These are phyloP conservation scores for Nebria ingens DNA, from an alignment of 1,140 invertebrate species.

Conservation along the genomic window DNA sequence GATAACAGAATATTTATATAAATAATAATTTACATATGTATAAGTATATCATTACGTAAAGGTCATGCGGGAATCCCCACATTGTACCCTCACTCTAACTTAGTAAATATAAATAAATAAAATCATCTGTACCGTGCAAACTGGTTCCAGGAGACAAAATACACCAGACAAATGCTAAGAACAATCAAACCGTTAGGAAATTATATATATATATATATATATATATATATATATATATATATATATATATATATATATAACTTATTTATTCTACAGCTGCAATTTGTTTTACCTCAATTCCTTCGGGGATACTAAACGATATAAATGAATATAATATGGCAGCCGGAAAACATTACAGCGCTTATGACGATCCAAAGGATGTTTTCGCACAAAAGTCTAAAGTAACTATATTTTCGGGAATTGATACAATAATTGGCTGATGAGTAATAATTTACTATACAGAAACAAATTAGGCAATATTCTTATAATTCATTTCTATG, in stretches of 20 bases:
- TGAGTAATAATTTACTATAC: too few species aligned
- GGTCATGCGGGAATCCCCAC: neutral
- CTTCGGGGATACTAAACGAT: neutral
- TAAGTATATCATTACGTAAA: too few species aligned
- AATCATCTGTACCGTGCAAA: neutral
- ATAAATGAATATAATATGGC: neutral
- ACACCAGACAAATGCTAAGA: neutral
- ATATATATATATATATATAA: too few species aligned
- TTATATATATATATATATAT: too few species aligned
- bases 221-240: too few species aligned
- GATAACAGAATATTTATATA: too few species aligned
- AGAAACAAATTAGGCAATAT: too few species aligned
- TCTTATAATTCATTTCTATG: neutral
- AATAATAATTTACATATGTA: too few species aligned
- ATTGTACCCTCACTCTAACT: neutral
- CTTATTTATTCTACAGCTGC: neutral
- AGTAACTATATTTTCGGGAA: neutral
- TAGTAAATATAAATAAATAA: neutral
- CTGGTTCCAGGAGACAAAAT: neutral
- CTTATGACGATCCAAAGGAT: neutral
- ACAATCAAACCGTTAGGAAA: too few species aligned
- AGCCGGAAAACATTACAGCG: neutral
- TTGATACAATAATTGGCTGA: neutral
- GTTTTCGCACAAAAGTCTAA: slow-evolving; percentile 6
- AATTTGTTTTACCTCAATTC: slow-evolving; percentile 2